Evolutionary conservation across 1,140 invertebrate species (phyloP).

Genomic region (Drosophila sturtevanti): DNA sequence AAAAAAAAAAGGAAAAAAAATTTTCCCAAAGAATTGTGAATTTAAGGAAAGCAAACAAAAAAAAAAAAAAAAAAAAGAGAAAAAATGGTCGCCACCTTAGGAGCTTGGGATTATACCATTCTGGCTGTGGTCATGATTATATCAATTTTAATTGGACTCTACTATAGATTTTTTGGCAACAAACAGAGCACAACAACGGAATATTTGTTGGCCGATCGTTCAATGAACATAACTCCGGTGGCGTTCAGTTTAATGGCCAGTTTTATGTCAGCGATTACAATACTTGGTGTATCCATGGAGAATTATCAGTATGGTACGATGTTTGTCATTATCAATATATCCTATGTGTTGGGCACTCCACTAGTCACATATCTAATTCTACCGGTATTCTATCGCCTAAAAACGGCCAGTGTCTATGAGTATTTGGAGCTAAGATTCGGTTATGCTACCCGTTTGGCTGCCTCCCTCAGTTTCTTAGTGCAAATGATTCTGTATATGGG

Average conservation of each 20-base stretch:
- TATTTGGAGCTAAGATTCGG: conserved; percentile 94
- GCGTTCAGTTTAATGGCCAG: conserved; percentile 95
- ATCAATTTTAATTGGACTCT: conserved; percentile 90
- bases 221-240: conserved; percentile 87
- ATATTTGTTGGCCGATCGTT: conserved; percentile 70
- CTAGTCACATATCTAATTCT: conserved; percentile 91
- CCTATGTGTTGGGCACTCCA: conserved; percentile 91
- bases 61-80: too few species aligned
- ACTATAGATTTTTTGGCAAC: conserved; percentile 92
- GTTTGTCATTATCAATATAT: conserved; percentile 92
- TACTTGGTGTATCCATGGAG: conserved; percentile 93
- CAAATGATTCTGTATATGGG: conserved; percentile 96
- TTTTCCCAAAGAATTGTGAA: too few species aligned
- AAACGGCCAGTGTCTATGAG: conserved; percentile 94
- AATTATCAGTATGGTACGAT: conserved; percentile 93
- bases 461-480: conserved; percentile 90
- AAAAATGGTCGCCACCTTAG: conserved; percentile 57
- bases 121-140: conserved; percentile 85
- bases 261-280: conserved; percentile 96
- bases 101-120: conserved; percentile 87
- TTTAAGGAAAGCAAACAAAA: too few species aligned
- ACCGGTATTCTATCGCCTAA: conserved; percentile 94
- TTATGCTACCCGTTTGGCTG: conserved; percentile 86
- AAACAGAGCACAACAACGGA: conserved; percentile 90
- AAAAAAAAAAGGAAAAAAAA: too few species aligned